Conservation (phyloP, 2,797 vertebrate genomes). For the Leptatherina wallacei region DNA sequence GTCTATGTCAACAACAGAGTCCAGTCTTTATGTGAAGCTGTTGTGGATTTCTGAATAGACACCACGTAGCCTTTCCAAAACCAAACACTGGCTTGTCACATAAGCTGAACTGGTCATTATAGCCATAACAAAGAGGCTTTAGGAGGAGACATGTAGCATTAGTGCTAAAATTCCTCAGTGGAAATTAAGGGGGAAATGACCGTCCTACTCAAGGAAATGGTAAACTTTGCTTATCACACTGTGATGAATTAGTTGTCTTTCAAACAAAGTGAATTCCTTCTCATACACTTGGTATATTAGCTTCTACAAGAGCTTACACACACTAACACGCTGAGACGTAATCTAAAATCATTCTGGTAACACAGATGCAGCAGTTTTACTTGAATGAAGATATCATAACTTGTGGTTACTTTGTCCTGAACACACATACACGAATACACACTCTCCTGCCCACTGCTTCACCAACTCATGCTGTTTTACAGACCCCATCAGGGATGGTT, state of each 20-base stretch:
- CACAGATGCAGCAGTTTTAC: constrained; percentile 32
- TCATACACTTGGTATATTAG: constrained; percentile 17
- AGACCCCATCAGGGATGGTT: constrained; percentile 68
- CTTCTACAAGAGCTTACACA: constrained; percentile 10
- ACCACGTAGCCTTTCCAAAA: constrained; percentile 63
- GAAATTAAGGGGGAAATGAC: constrained; percentile 60
- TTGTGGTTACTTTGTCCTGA: constrained; percentile 13
- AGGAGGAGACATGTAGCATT: constrained; percentile 72
- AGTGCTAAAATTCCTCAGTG: constrained; percentile 66
- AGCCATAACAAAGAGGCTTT: constrained; percentile 81
- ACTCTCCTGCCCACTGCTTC: constrained; percentile 31
- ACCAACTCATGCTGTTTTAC: constrained; percentile 64
- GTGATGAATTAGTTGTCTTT: constrained; percentile 60
- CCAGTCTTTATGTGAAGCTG: constrained; percentile 64
- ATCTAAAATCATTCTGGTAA: constrained; percentile 36
- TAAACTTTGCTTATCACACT: constrained; percentile 69
- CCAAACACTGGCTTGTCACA: constrained; percentile 79
- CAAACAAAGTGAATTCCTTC: constrained; percentile 55
- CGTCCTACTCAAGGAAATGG: constrained; percentile 70
- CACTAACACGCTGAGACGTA: constrained; percentile 27
- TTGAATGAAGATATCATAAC: constrained; percentile 48
- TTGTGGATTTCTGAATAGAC: constrained; percentile 71
- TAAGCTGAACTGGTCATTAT: constrained; percentile 69
- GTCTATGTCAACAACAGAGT: constrained; percentile 69
- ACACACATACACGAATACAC: constrained; percentile 30